phyloP scores from a whole-genome alignment of 2,797 vertebrate species.

The Agapornis canus region DNA sequence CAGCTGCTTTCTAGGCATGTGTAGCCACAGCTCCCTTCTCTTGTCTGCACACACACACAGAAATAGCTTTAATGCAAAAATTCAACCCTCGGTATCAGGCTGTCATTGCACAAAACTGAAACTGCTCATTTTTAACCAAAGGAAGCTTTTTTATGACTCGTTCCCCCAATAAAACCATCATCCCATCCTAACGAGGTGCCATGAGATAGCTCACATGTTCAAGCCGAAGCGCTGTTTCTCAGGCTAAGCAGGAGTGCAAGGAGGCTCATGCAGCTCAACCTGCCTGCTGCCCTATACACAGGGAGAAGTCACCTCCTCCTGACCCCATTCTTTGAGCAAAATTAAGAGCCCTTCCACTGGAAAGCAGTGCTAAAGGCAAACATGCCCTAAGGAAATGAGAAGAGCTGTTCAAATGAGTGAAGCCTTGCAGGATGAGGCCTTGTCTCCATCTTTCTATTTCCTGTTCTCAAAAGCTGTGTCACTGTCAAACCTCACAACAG shows the following conservation, averaged over 20 bases:
- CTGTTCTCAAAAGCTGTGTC: neutral
- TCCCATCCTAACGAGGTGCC: conserved; percentile 56
- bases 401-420: conserved; percentile 1
- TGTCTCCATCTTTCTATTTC: neutral
- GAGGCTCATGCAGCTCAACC: neutral
- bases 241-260: neutral
- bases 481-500: neutral
- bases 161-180: conserved; percentile 44
- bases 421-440: neutral
- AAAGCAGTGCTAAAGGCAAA: neutral
- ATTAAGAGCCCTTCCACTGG: neutral
- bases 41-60: neutral
- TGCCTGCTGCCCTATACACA: neutral
- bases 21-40: neutral
- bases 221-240: neutral
- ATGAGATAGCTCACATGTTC: conserved; percentile 15
- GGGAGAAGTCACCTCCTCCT: conserved; percentile 15
- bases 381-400: neutral
- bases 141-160: neutral
- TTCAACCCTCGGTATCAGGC: neutral
- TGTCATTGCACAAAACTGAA: neutral
- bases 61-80: neutral
- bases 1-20: neutral
- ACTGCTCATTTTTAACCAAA: conserved; percentile 27
- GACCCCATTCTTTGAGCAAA: conserved; percentile 8